phyloP scores from a whole-genome alignment of 2,113 vertebrate species.

The Perca flavescens region DNA sequence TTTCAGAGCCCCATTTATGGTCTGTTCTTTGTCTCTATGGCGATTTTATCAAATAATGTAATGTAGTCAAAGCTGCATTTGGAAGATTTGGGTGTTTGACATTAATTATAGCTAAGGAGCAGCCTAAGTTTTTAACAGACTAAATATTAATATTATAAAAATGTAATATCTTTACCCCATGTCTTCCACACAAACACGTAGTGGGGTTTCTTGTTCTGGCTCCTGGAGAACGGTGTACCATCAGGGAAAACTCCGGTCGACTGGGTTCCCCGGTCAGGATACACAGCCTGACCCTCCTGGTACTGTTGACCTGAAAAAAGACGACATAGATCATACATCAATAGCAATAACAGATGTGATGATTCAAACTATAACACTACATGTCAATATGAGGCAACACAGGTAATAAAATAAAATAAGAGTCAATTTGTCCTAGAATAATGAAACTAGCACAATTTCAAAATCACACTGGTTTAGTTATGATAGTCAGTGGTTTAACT shows the following conservation, averaged over 20 bases:
- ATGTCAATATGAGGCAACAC: not conserved
- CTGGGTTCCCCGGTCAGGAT: slow-evolving; percentile 79
- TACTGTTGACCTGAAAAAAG: slow-evolving; percentile 84
- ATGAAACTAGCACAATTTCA: not conserved
- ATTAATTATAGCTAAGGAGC: not conserved
- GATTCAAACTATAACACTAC: not conserved
- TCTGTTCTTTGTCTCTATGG: slow-evolving; percentile 19
- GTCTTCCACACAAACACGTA: slow-evolving; percentile 96
- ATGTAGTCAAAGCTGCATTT: not conserved
- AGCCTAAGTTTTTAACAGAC: not conserved
- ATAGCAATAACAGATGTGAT: not conserved
- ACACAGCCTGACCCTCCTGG: slow-evolving; percentile 87
- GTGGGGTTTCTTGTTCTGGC: slow-evolving; percentile 75
- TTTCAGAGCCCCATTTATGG: not conserved
- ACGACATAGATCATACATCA: not conserved
- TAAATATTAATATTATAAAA: too few species aligned
- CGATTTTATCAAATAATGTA: not conserved
- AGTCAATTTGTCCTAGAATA: not conserved
- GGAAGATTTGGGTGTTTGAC: not conserved
- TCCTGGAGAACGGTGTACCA: slow-evolving; percentile 82
- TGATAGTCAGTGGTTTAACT: not conserved
- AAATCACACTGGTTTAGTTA: not conserved
- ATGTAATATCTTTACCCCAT: slow-evolving; percentile 85
- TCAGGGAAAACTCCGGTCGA: slow-evolving; percentile 87
- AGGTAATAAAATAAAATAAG: not conserved